Percentiles rank a stretch among this genome's conserved stretches.
phyloP scores from a whole-genome alignment of 2,113 vertebrate genomes.

The Cranoglanis bouderius region DNA sequence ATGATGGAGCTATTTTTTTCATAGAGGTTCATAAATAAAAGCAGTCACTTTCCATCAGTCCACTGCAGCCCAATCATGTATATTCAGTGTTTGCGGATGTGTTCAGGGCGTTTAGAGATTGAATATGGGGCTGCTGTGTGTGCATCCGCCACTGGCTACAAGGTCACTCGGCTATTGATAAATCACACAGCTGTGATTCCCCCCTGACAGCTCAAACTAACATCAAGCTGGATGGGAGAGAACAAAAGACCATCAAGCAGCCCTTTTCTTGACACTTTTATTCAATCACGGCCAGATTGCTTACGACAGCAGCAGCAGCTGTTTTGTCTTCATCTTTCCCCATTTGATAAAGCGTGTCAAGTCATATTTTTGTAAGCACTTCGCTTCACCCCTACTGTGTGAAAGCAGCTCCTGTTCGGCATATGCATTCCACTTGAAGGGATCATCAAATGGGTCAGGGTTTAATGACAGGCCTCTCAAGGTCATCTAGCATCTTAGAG shows the following conservation, averaged over 20 bases:
- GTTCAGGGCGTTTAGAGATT: conserved; percentile 46
- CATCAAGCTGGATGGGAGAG: conserved; percentile 99
- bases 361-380: conserved; percentile 99
- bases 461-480: conserved; percentile 93
- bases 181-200: conserved; percentile 99
- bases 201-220: conserved; percentile 99
- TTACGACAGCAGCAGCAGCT: conserved; percentile 99
- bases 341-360: conserved; percentile 99
- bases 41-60: conserved; percentile 25
- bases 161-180: conserved; percentile 99
- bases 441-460: conserved; percentile 96
- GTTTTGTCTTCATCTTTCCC: conserved; percentile 99
- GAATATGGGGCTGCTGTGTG: conserved; percentile 79
- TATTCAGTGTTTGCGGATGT: conserved; percentile 32
- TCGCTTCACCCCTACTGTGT: conserved; percentile 96
- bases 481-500: conserved; percentile 89
- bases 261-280: conserved; percentile 99
- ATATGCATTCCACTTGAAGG: conserved; percentile 91
- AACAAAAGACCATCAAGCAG: conserved; percentile 99
- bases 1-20: conserved; percentile 26
- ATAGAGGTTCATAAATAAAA: conserved; percentile 34
- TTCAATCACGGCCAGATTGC: conserved; percentile 99
- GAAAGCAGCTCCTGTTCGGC: conserved; percentile 86
- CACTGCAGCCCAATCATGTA: conserved; percentile 32
- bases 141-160: conserved; percentile 76